phyloP scores from a whole-genome alignment of 2,797 vertebrate species.

The Phrynocephalus guinanensis region DNA sequence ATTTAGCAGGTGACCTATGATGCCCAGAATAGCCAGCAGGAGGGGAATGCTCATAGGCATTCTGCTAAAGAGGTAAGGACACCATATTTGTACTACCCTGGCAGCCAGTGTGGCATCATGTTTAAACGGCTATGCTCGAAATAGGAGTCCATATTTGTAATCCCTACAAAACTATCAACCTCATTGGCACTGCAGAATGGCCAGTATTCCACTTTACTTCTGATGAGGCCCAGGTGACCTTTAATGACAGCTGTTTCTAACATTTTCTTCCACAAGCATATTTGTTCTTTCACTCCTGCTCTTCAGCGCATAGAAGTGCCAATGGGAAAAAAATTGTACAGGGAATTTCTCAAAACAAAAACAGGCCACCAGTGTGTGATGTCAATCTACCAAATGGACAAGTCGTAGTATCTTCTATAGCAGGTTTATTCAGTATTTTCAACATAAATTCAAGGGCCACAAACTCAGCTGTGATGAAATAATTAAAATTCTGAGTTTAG shows the following conservation, averaged over 20 bases:
- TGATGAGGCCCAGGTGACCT: too few species aligned
- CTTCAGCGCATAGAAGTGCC: background rate
- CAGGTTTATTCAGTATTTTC: background rate
- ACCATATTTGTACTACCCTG: background rate
- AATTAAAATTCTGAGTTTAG: too few species aligned
- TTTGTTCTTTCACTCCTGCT: background rate
- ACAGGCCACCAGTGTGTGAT: background rate
- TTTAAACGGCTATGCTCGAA: background rate
- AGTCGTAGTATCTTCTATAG: background rate
- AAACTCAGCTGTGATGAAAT: background rate
- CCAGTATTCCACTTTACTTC: too few species aligned
- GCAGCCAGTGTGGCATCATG: background rate
- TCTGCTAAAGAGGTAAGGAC: background rate
- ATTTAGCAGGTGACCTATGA: background rate
- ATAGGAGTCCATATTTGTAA: background rate
- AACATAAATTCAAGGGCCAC: background rate
- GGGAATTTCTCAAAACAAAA: background rate
- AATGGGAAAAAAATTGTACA: background rate
- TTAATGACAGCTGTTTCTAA: too few species aligned
- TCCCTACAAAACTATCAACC: background rate
- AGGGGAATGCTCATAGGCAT: background rate
- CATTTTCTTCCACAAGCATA: too few species aligned
- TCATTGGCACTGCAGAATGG: background rate
- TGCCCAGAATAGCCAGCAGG: background rate
- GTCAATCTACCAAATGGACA: background rate